phyloP scores from a whole-genome alignment of 2,888 invertebrate genomes.

The Leptopterna dolabrata region DNA sequence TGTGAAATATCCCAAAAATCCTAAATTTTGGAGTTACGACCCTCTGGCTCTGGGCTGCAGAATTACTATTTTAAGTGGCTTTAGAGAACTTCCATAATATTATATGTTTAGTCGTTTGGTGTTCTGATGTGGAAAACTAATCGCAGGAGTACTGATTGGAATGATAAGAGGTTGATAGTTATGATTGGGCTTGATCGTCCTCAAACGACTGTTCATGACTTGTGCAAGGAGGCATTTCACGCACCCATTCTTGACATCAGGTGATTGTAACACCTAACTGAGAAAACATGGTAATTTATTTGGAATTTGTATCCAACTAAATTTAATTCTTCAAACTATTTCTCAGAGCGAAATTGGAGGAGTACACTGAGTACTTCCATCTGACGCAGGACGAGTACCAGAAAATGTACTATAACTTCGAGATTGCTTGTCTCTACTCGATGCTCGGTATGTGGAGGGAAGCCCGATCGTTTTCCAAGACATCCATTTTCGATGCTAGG shows the following conservation, averaged over 20 bases:
- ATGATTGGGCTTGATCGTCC: conserved; percentile 43
- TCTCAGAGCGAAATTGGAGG: conserved; percentile 36
- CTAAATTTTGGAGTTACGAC: no score
- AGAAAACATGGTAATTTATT: no score
- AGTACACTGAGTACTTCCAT: conserved; percentile 22
- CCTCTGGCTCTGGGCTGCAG: no score
- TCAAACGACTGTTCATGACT: conserved; percentile 8
- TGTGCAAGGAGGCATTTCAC: conserved; percentile 43
- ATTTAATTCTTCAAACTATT: no score
- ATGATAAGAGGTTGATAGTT: conserved; percentile 36
- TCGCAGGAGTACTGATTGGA: conserved; percentile 35
- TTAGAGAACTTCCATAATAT: no score
- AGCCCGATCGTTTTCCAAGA: conserved; percentile 31
- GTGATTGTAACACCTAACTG: neutral
- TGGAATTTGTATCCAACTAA: no score
- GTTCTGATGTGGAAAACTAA: no score
- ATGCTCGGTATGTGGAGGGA: conserved; percentile 38
- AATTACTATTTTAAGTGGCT: no score
- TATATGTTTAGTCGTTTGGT: no score
- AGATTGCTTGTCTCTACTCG: conserved; percentile 46
- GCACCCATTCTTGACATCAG: conserved; percentile 35
- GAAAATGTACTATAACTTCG: conserved; percentile 49
- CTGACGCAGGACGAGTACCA: conserved; percentile 44
- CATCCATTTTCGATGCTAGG: conserved; percentile 37
- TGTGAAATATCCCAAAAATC: no score